A percentile compares a stretch with the other conserved stretches of the same genome.
Conservation (phyloP, 1,140 invertebrate species). For the Andricus grossulariae region DNA sequence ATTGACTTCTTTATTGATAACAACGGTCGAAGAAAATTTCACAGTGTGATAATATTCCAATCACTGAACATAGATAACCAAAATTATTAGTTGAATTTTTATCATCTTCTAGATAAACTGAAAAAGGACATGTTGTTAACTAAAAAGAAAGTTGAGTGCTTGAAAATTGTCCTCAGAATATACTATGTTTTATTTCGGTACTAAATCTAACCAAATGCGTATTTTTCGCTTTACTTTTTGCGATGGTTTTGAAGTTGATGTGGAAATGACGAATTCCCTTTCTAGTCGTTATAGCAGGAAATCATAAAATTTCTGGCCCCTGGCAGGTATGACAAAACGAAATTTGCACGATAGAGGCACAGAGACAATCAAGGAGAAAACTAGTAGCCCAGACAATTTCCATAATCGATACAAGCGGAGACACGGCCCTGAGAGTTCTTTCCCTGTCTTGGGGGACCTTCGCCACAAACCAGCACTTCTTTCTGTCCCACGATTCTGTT, state of each 20-base stretch:
- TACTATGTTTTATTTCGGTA: too few relatives aligned
- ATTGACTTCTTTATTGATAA: too few relatives aligned
- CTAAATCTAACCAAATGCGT: too few relatives aligned
- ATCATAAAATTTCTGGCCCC: not conserved
- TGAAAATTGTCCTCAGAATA: too few relatives aligned
- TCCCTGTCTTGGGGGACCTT: constrained; percentile 36
- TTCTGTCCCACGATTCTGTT: constrained; percentile 26
- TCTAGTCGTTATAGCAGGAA: not conserved
- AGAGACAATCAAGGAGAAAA: not conserved
- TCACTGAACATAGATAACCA: too few relatives aligned
- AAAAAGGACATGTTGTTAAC: too few relatives aligned
- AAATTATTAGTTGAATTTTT: too few relatives aligned
- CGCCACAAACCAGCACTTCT: not conserved
- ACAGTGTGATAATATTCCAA: too few relatives aligned
- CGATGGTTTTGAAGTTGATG: not conserved
- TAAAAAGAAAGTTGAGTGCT: too few relatives aligned
- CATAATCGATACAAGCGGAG: constrained; percentile 42
- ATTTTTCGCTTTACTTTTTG: too few relatives aligned
- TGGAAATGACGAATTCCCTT: not conserved
- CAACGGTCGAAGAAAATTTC: too few relatives aligned
- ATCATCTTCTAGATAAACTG: too few relatives aligned
- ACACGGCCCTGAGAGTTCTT: constrained; percentile 39
- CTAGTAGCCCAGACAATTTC: constrained; percentile 35
- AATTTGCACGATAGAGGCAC: constrained; percentile 2
- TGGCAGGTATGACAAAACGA: not conserved